Evolutionary conservation across 2,888 invertebrate genomes (phyloP).

Genomic region (Metallyticus violacea): DNA sequence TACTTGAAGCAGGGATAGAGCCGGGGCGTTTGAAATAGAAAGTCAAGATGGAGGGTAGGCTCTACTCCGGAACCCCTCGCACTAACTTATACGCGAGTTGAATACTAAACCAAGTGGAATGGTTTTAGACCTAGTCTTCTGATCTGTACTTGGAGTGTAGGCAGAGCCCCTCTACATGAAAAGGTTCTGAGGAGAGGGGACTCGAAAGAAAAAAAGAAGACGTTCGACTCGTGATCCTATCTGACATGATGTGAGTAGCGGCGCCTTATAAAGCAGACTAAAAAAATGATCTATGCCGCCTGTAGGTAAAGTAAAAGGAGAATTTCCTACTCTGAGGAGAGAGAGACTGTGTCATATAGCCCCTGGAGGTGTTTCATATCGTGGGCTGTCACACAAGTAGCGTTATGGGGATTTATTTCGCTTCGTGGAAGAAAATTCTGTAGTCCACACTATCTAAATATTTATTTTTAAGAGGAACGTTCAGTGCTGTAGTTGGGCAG

Average conservation of each 20-base stretch:
- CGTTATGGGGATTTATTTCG: background rate
- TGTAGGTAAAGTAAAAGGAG: background rate
- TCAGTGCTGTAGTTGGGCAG: too few species aligned
- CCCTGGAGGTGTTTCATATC: background rate
- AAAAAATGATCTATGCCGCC: too few species aligned
- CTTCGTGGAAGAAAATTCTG: background rate
- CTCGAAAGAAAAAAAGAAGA: background rate
- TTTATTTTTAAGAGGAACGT: too few species aligned
- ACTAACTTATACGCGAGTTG: conserved; percentile 14
- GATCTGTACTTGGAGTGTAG: background rate
- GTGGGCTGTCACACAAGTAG: background rate
- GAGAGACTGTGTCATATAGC: background rate
- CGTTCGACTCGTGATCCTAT: background rate
- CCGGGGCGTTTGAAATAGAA: too few species aligned
- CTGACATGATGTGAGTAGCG: background rate
- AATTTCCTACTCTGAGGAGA: background rate
- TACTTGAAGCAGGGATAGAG: background rate
- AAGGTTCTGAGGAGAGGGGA: background rate
- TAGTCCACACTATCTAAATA: background rate
- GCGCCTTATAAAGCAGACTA: background rate
- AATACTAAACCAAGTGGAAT: conserved; percentile 28
- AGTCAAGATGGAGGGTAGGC: background rate
- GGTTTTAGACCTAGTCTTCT: conserved; percentile 13
- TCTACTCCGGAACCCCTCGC: too few species aligned
- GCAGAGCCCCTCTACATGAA: background rate